A percentile compares a stretch with the other conserved stretches of the same genome.
phyloP scores from a whole-genome alignment of 2,888 invertebrate genomes.

The Heliconius erato region DNA sequence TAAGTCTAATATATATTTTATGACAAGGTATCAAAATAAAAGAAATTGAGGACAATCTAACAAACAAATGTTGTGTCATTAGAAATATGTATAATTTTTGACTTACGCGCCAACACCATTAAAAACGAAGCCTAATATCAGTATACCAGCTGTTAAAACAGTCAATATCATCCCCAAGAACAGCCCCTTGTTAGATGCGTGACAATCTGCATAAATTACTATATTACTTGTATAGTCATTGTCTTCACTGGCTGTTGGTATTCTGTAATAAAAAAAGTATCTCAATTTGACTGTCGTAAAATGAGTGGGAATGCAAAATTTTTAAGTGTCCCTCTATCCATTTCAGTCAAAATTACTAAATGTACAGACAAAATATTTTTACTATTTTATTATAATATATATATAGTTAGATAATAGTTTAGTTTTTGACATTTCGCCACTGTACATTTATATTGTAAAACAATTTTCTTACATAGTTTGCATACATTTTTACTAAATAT shows the following conservation, averaged over 20 bases:
- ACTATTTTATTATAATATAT: too few species aligned
- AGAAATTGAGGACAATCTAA: neutral
- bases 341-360: too few species aligned
- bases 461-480: too few species aligned
- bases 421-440: too few species aligned
- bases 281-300: too few species aligned
- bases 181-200: slow-evolving; percentile 90
- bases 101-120: slow-evolving; percentile 83
- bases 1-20: neutral
- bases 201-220: slow-evolving; percentile 90
- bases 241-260: slow-evolving; percentile 79
- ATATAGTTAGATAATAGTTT: too few species aligned
- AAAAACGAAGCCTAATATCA: slow-evolving; percentile 80
- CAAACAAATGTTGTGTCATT: neutral
- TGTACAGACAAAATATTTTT: too few species aligned
- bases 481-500: too few species aligned
- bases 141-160: slow-evolving; percentile 78
- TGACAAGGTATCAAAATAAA: neutral
- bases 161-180: slow-evolving; percentile 89
- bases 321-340: too few species aligned
- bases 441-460: too few species aligned
- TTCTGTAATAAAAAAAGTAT: slow-evolving; percentile 58
- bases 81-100: slow-evolving; percentile 43
- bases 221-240: slow-evolving; percentile 85
- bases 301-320: too few species aligned